Evolutionary conservation across 1,140 invertebrate species (phyloP).

Genomic region (Macrotrachela quadricornifera): DNA sequence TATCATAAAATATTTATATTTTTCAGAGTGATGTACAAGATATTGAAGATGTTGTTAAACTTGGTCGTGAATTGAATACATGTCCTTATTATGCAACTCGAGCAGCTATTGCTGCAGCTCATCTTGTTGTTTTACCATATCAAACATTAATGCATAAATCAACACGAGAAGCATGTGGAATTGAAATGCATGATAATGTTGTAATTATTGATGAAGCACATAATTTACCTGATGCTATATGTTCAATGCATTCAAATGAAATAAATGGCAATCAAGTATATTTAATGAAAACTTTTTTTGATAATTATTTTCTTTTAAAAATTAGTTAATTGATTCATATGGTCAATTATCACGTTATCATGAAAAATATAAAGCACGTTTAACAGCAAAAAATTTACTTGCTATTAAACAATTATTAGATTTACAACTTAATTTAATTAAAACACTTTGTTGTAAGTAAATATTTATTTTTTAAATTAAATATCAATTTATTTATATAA

Average conservation of each 20-base stretch:
- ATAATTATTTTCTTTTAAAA: no score
- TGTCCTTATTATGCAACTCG: slow-evolving; percentile 19
- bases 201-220: slow-evolving; percentile 92
- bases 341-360: slow-evolving; percentile 53
- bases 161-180: slow-evolving; percentile 58
- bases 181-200: slow-evolving; percentile 58
- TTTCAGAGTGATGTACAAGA: neutral
- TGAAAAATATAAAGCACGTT: slow-evolving; percentile 45
- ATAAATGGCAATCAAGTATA: no score
- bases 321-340: neutral
- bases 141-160: slow-evolving; percentile 55
- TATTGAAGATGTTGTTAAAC: slow-evolving; percentile 9
- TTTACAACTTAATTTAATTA: slow-evolving; percentile 12
- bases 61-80: slow-evolving; percentile 11
- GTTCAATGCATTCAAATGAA: slow-evolving; percentile 15
- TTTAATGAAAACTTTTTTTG: neutral
- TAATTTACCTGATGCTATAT: slow-evolving; percentile 72
- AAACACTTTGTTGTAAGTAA: neutral
- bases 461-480: no score
- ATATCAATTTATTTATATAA: no score
- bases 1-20: no score
- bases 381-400: slow-evolving; percentile 60
- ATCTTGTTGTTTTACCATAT: slow-evolving; percentile 32
- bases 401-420: slow-evolving; percentile 64
- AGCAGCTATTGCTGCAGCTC: slow-evolving; percentile 11